phyloP scores from a whole-genome alignment of 2,797 vertebrate species.

The Esox lucius region DNA sequence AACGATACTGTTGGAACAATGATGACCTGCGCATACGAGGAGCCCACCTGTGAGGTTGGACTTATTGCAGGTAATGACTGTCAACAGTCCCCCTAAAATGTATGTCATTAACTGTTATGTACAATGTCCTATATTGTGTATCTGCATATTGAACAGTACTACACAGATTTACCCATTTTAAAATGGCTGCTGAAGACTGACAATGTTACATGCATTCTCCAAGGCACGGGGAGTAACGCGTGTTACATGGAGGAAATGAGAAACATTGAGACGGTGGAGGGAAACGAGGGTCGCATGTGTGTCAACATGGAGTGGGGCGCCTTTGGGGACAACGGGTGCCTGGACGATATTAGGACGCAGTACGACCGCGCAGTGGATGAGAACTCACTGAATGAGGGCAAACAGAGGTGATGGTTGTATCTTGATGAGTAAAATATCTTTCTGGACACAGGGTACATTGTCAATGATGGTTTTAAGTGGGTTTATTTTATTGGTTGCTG shows the following conservation, averaged over 20 bases:
- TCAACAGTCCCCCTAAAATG: background rate
- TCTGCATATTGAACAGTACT: background rate
- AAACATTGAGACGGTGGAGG: constrained; percentile 89
- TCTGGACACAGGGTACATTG: background rate
- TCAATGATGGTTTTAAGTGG: background rate
- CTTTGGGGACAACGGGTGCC: constrained; percentile 94
- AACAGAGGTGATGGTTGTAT: constrained; percentile 83
- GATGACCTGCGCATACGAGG: constrained; percentile 99
- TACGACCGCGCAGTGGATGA: constrained; percentile 94
- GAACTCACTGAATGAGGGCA: constrained; percentile 91
- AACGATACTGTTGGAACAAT: constrained; percentile 98
- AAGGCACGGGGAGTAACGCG: constrained; percentile 95
- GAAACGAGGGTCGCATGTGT: constrained; percentile 89
- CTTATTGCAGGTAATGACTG: constrained; percentile 87
- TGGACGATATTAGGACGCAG: constrained; percentile 92
- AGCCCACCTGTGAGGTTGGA: constrained; percentile 93
- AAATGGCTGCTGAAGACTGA: background rate
- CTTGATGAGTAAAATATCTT: background rate
- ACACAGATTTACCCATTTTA: background rate
- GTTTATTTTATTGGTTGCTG: background rate
- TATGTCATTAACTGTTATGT: background rate
- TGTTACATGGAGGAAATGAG: constrained; percentile 97
- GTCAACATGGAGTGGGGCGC: constrained; percentile 99
- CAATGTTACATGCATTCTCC: background rate
- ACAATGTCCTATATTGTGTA: background rate